A percentile compares a stretch with the other conserved stretches of the same genome.
phyloP scores from a whole-genome alignment of 2,888 invertebrate species.

The Cheilosia soror region DNA sequence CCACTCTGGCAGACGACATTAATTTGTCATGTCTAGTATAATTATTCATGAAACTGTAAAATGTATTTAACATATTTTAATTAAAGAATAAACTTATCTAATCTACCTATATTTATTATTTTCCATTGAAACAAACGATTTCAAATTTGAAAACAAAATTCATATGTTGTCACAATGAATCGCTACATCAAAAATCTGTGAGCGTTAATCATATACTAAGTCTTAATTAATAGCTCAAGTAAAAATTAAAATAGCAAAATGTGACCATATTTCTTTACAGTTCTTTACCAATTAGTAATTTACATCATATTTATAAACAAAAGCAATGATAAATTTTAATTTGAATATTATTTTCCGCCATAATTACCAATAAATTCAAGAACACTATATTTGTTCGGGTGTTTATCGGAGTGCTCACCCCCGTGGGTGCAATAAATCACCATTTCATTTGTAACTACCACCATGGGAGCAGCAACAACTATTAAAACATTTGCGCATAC shows the following conservation, averaged over 20 bases:
- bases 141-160: no score
- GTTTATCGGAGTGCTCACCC: slow-evolving; percentile 42
- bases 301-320: slow-evolving; percentile 43
- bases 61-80: no score
- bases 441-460: slow-evolving; percentile 33
- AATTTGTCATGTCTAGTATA: no score
- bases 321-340: slow-evolving; percentile 41
- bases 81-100: no score
- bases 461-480: slow-evolving; percentile 15
- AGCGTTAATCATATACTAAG: no score
- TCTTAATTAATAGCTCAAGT: slow-evolving; percentile 4
- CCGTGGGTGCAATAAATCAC: slow-evolving; percentile 38
- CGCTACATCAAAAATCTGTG: no score
- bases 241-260: not conserved
- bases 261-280: not conserved
- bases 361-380: slow-evolving; percentile 47
- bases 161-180: no score
- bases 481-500: slow-evolving; percentile 7
- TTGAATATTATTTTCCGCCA: slow-evolving; percentile 37
- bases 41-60: no score
- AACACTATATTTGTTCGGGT: slow-evolving; percentile 26
- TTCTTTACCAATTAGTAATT: slow-evolving; percentile 37
- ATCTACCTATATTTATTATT: no score
- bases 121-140: no score
- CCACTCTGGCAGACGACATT: no score